A percentile compares a stretch with the other conserved stretches of the same genome.
Conservation (phyloP, 1,140 invertebrate genomes). For the Trichonephila clavipes region DNA sequence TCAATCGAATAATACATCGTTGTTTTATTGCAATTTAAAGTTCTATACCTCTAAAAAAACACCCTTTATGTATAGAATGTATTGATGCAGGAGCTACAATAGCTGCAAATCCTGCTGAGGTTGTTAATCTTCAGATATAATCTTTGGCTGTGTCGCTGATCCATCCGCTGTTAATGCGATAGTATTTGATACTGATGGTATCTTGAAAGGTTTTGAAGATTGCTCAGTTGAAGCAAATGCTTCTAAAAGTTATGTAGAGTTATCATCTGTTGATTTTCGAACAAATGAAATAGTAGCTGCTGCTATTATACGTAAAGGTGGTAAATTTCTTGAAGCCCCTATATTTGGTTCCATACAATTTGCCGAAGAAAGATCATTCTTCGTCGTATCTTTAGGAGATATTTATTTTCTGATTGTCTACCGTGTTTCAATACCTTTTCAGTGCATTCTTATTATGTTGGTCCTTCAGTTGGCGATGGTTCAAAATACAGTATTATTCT, state of each 20-base stretch:
- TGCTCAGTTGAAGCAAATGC: no score
- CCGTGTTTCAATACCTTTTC: slow-evolving; percentile 95
- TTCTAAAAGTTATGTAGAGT: slow-evolving; percentile 92
- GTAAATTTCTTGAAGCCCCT: slow-evolving; percentile 92
- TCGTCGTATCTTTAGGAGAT: background rate
- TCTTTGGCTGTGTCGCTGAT: slow-evolving; percentile 96
- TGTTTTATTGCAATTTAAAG: no score
- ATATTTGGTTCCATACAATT: background rate
- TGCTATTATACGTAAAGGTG: slow-evolving; percentile 92
- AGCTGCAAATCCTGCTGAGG: slow-evolving; percentile 93
- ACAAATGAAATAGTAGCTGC: slow-evolving; percentile 96
- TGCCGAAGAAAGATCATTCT: background rate
- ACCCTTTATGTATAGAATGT: slow-evolving; percentile 90
- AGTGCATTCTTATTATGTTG: slow-evolving; percentile 93
- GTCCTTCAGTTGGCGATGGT: slow-evolving; percentile 92
- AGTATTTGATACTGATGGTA: slow-evolving; percentile 97
- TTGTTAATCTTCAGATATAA: slow-evolving; percentile 94
- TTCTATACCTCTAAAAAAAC: no score
- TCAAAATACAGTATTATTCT: slow-evolving; percentile 97
- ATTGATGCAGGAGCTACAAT: slow-evolving; percentile 87
- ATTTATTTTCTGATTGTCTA: slow-evolving; percentile 91
- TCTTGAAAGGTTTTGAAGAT: slow-evolving; percentile 88
- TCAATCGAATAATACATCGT: no score
- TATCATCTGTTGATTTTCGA: slow-evolving; percentile 96
- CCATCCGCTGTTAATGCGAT: slow-evolving; percentile 96